Base-by-base conservation (phyloP, 2,113 vertebrate genomes). In the Dendropsophus ebraccatus region DNA sequence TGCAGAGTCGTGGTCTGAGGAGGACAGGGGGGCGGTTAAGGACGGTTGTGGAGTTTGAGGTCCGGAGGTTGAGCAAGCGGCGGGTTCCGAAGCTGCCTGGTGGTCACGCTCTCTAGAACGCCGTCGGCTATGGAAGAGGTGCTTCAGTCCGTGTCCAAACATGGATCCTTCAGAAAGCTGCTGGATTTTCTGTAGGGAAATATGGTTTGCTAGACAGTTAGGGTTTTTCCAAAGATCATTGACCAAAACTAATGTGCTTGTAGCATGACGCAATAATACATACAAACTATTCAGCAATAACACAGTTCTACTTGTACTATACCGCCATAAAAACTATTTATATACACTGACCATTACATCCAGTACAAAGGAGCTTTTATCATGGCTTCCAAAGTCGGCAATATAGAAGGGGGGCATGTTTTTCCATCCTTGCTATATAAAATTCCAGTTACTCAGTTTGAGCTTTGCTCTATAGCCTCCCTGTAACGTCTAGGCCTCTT, bases 131-230 rank as follows among this genome's bases (percentile, higher is more conserved):
- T 96, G 95, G 89, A 96, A 96, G 16, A 96, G 94, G 89, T 96
- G 95, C 92, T 96, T 96, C 78, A 96, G 90, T 87, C 95, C 95
- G 80, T 96, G 95, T 90, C 95, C 95, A 82, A 96, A 96, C 95
- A 96, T 94, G 92, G 95, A 96, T 81, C 95, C 95, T 87, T 96
- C 95, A 0, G 95, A 96, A 13, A 96, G 91, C 91, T 96, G 95
- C 91, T 96, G 95, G 91, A 95, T 95, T 90, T 95, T 96, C 95
- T 96, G 89, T 5, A 32, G 41, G 32, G 81, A 82, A 13, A 87
- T 45, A 81, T 88, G 37, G 35, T 45, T n/a, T 28, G 35, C 60
- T 45, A 81, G 23, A 47, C 2, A 62, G 1, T 54, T 56, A 79
- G 19, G 21, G 35, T 41, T 70, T 70, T 23, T 41, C 41, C 32